Percentiles rank a stretch among this genome's conserved stretches.
phyloP scores from a whole-genome alignment of 2,113 vertebrate genomes.

The Silurus meridionalis region DNA sequence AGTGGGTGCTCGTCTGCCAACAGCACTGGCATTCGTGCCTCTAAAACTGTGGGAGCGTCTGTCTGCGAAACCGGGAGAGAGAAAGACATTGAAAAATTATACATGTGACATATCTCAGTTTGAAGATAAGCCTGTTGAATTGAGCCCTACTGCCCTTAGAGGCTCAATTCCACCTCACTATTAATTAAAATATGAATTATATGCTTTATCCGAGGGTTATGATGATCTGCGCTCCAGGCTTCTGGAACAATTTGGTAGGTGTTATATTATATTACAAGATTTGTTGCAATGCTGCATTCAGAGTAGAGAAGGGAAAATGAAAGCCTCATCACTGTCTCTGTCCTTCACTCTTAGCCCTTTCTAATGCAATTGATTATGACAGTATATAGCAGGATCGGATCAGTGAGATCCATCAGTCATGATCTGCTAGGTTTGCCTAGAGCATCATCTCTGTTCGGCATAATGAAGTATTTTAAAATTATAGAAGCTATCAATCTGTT shows the following conservation, averaged over 20 bases:
- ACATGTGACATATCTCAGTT: constrained; percentile 58
- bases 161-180: constrained; percentile 53
- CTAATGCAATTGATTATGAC: neutral
- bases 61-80: constrained; percentile 18
- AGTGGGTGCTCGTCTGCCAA: constrained; percentile 17
- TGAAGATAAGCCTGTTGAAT: constrained; percentile 66
- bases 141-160: constrained; percentile 61
- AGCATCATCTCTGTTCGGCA: neutral
- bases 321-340: neutral
- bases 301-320: neutral
- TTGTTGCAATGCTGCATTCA: constrained; percentile 12
- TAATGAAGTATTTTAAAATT: neutral
- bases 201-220: constrained; percentile 64
- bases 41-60: constrained; percentile 27
- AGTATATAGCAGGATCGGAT: neutral
- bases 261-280: constrained; percentile 46
- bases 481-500: neutral
- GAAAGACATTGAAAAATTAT: constrained; percentile 49
- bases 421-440: neutral
- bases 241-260: constrained; percentile 43
- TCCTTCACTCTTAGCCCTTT: neutral
- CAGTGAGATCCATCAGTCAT: constrained; percentile 7
- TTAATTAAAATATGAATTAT: constrained; percentile 79
- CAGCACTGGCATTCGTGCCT: neutral
- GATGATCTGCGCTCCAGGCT: constrained; percentile 58